Conservation (phyloP, 2,113 vertebrate genomes). For the Hemicordylus capensis region DNA sequence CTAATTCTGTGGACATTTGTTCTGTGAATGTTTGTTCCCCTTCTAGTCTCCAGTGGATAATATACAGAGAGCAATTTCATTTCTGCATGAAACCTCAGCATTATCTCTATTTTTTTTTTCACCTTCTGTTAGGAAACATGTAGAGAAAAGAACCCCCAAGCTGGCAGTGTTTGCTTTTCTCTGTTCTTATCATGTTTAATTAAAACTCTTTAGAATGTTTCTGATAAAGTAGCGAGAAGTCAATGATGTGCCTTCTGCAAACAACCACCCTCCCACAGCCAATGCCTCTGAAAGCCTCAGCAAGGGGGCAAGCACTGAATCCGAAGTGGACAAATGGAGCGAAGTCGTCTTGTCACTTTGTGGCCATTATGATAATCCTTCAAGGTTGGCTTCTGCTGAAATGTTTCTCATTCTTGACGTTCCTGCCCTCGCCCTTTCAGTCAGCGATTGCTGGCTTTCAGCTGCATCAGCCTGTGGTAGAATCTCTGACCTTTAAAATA, state of each 20-base stretch:
- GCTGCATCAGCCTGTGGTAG: not conserved
- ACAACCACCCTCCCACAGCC: not conserved
- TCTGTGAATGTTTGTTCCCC: not conserved
- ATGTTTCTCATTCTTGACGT: not conserved
- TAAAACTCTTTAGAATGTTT: conserved; percentile 10
- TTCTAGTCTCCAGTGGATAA: not conserved
- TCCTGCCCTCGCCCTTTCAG: not conserved
- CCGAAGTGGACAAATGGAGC: not conserved
- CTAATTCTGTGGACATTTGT: not conserved
- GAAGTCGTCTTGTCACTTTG: not conserved
- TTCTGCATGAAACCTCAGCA: not conserved
- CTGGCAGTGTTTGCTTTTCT: not conserved
- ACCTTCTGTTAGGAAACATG: not conserved
- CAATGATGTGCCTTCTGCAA: not conserved
- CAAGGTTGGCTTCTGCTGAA: not conserved
- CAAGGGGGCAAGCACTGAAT: not conserved
- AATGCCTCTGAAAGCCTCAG: not conserved
- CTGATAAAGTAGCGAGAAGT: not conserved
- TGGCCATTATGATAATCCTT: not conserved
- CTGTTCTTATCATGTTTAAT: conserved; percentile 4
- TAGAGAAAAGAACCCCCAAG: not conserved
- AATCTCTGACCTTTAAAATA: not conserved
- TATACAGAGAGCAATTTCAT: not conserved
- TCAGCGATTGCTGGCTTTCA: not conserved
- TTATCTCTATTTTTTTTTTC: not conserved